Conservation (phyloP, 2,113 vertebrate genomes). For the Pseudorasbora parva region DNA sequence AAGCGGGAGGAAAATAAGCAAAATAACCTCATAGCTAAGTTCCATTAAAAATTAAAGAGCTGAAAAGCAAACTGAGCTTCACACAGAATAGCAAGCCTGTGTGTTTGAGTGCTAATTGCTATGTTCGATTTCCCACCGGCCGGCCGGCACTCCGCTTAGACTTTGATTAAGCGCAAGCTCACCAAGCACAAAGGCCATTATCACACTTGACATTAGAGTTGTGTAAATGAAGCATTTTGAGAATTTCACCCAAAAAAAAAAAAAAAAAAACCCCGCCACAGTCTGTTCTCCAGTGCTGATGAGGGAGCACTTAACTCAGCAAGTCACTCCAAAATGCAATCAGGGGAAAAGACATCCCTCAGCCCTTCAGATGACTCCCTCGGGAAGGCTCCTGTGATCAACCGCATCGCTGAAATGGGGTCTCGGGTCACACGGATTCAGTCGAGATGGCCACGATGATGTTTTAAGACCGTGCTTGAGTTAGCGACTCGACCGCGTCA, state of each 20-base stretch:
- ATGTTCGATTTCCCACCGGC: conserved; percentile 24
- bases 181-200: conserved; percentile 45
- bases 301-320: conserved; percentile 55
- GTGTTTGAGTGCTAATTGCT: conserved; percentile 39
- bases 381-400: conserved; percentile 32
- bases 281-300: conserved; percentile 33
- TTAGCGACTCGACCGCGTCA: not conserved
- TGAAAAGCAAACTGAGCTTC: conserved; percentile 21
- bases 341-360: conserved; percentile 36
- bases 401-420: not conserved
- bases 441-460: not conserved
- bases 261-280: too few species aligned
- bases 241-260: conserved; percentile 39
- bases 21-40: not conserved
- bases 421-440: not conserved
- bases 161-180: conserved; percentile 37
- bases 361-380: conserved; percentile 41
- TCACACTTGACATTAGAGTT: conserved; percentile 54
- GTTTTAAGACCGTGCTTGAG: not conserved
- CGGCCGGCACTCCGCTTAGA: conserved; percentile 3
- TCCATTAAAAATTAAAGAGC: conserved; percentile 23
- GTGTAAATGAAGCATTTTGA: conserved; percentile 47
- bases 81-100: not conserved
- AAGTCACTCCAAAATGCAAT: conserved; percentile 51
- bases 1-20: conserved; percentile 9